Base-by-base conservation (phyloP, 2,888 invertebrate genomes). In the Koerneria pararmatus region DNA sequence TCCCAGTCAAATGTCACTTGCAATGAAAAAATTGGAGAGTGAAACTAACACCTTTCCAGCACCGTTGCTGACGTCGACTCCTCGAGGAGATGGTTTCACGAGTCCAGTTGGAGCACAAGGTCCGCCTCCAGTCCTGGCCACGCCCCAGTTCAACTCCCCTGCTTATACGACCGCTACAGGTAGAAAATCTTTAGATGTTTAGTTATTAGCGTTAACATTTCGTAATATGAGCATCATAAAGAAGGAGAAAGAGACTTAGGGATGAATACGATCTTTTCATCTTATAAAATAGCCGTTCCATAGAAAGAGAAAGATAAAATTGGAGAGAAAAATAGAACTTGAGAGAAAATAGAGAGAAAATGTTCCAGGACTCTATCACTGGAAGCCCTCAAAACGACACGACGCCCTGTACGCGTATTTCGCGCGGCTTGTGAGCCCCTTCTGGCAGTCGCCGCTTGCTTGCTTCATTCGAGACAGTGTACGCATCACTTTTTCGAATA, bases 341-440 rank as follows among this genome's bases (percentile, higher is more conserved):
- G n/a, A n/a, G n/a, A n/a, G n/a, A n/a, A n/a, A n/a, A n/a, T n/a
- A n/a, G n/a, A n/a, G n/a, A n/a, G n/a, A 67, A 70, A 64, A 48
- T 41, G 41, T 60, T 32, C 22, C 41, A 15, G 37, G 67, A 22
- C 61, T 34, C 32, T 54, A 65, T 48, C 83, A 84, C 54, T 75
- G 84, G 29, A 74, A 80, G 5, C 87, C 85, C 84, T 91, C 92
- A 0, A 89, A 91, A 0, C 93, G 93, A 83, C 95, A 95, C 83
- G 92, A 94, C 82, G 94, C 93, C 0, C 87, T 97, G 8, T 97
- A 94, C 85, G 88, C 94, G 51, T 93, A 92, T 83, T 89, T 95
- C 19, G 89, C 91, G 29, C 88, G 95, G 75, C 90, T 97, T 75
- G 85, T 98, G 24, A 87, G 71, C 35, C 91, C 92, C 0, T 88